phyloP scores from a whole-genome alignment of 2,888 invertebrate species.

The Macropis europaea region DNA sequence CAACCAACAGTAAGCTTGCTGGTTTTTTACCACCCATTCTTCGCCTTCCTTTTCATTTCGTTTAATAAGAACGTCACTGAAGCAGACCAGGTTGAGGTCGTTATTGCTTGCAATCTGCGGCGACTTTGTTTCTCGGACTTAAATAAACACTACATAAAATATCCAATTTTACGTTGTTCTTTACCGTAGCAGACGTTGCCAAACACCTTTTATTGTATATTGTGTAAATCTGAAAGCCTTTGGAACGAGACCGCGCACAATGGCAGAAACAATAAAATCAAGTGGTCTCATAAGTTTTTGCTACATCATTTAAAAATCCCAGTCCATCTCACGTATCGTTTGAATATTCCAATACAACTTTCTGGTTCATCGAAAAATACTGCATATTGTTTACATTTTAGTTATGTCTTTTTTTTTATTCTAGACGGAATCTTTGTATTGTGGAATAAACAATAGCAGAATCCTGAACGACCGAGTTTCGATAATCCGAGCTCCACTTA shows the following conservation, averaged over 20 bases:
- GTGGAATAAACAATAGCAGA: too few relatives aligned
- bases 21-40: background rate
- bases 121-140: background rate
- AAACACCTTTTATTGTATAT: background rate
- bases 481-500: too few relatives aligned
- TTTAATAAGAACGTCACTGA: background rate
- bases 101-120: slow-evolving; percentile 9
- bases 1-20: background rate
- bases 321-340: too few relatives aligned
- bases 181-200: background rate
- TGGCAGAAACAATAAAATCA: slow-evolving; percentile 28
- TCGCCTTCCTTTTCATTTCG: background rate
- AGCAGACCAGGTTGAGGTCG: background rate
- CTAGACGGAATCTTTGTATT: too few relatives aligned
- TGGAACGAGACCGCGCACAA: background rate
- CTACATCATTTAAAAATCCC: too few relatives aligned
- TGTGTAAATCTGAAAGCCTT: slow-evolving; percentile 1
- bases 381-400: too few relatives aligned
- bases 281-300: too few relatives aligned
- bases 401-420: too few relatives aligned
- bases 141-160: background rate
- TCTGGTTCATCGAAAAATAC: too few relatives aligned
- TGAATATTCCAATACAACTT: too few relatives aligned
- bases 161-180: slow-evolving; percentile 22
- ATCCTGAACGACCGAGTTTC: too few relatives aligned